Evolutionary conservation across 2,888 invertebrate genomes (phyloP), one percentile per base, ranked within the genome.

Genomic region (Ochropleura plecta): DNA sequence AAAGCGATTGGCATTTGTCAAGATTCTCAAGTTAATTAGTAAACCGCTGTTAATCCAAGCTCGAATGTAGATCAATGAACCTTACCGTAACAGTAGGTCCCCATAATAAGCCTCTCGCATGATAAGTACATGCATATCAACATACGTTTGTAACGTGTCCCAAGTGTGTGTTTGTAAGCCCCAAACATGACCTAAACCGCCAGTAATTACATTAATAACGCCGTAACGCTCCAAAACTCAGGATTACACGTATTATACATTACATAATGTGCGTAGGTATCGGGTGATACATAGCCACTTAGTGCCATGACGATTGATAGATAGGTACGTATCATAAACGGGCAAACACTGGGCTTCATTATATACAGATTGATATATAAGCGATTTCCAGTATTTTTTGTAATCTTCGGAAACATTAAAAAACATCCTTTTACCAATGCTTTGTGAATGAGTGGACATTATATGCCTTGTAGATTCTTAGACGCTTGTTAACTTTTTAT

Each of bases 181-280:
- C 16, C 20, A 59, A 67, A 59, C 73, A 80, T 55, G 79, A 59
- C 30, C 40, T 48, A 49, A 59, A 53, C 64, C 40, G 40, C 49
- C 7, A 55, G 51, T 75, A 71, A 81, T 80, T 68, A 84, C 81
- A 73, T 63, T 70, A 70, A 73, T 79, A 74, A 70, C 64, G 67
- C 62, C 63, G 42, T 63, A 49, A 76, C 63, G 55, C 48, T 20
- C 46, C 77, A 30, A 48, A 55, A 72, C 65, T 42, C 60, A n/a
- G 62, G 66, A 66, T 82, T 78, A 71, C 65, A 71, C 42, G 66
- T n/a, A 62, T 30, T 64, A 53, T 60, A 64, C 51, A 65, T 64
- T 53, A 82, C 42, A 48, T 65, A 65, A 62, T 73, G n/a, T 73
- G n/a, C 42, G 59, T 10, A 60, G 6, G 48, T 51, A 53, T 30